Percentiles rank a stretch among this genome's conserved stretches.
Evolutionary conservation across 2,797 vertebrate genomes (phyloP).

Genomic region (Argentina silus): DNA sequence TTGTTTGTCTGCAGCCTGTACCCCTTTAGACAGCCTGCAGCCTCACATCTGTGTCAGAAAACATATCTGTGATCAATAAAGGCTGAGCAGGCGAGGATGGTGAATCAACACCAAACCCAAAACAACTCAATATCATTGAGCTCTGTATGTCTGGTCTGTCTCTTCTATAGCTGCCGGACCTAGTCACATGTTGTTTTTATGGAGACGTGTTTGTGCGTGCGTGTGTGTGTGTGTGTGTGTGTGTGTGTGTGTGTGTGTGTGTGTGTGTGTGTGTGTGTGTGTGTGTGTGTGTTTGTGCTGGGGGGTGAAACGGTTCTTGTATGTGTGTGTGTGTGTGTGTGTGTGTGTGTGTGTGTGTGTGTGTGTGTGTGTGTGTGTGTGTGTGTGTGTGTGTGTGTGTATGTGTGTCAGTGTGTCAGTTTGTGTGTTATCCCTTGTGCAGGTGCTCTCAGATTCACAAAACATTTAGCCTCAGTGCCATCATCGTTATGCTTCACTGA

Average conservation of each 20-base stretch:
- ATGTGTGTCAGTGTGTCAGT: too few species aligned
- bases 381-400: background rate
- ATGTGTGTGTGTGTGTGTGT: background rate
- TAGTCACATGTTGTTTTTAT: constrained; percentile 1
- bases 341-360: constrained; percentile 21
- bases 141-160: constrained; percentile 29
- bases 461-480: too few species aligned
- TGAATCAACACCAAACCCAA: constrained; percentile 24
- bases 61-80: constrained; percentile 43
- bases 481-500: too few species aligned
- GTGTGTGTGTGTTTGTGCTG: too few species aligned
- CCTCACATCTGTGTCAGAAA: constrained; percentile 24
- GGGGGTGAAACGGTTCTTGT: too few species aligned
- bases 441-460: too few species aligned
- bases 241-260: background rate
- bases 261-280: too few species aligned
- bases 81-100: constrained; percentile 37
- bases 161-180: background rate
- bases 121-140: constrained; percentile 57
- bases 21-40: background rate
- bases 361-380: background rate
- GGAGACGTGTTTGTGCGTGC: background rate
- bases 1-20: background rate
- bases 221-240: constrained; percentile 19
- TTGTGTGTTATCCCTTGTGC: too few species aligned